Evolutionary conservation across 2,797 vertebrate species (phyloP).

Genomic region (Pangasius sanitwongsei): DNA sequence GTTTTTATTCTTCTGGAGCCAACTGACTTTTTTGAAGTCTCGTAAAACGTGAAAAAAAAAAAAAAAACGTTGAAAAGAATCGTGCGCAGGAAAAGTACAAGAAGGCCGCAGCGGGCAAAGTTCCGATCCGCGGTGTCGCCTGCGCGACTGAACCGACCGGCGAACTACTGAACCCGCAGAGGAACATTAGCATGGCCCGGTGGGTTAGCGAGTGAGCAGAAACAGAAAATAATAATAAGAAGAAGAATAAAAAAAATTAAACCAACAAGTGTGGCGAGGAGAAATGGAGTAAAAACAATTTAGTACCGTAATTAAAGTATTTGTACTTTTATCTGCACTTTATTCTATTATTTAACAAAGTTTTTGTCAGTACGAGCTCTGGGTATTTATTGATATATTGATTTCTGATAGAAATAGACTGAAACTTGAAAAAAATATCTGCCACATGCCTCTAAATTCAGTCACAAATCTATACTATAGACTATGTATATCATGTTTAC

Average conservation of each 20-base stretch:
- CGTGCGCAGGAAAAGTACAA: not conserved
- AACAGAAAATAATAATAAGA: not conserved
- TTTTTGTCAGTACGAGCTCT: not conserved
- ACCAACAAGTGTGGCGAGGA: not conserved
- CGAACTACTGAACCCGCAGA: not conserved
- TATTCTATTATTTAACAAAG: not conserved
- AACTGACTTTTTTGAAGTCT: not conserved
- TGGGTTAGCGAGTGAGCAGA: conserved; percentile 6
- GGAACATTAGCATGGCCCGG: conserved; percentile 20
- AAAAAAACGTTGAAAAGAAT: not conserved
- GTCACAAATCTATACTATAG: not conserved
- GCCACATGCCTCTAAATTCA: not conserved
- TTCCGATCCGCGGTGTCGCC: conserved; percentile 7
- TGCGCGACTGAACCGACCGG: not conserved
- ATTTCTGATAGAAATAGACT: not conserved
- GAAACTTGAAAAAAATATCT: not conserved
- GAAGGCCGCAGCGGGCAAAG: not conserved
- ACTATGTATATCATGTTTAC: not conserved
- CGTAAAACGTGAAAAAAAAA: not conserved
- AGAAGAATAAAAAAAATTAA: not conserved
- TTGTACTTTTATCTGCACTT: not conserved
- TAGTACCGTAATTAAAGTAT: not conserved
- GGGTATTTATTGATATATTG: too few species aligned
- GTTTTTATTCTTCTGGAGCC: not conserved
- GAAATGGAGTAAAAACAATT: too few species aligned